Evolutionary conservation across 2,113 vertebrate species (phyloP).

Genomic region (Alligator sinensis): DNA sequence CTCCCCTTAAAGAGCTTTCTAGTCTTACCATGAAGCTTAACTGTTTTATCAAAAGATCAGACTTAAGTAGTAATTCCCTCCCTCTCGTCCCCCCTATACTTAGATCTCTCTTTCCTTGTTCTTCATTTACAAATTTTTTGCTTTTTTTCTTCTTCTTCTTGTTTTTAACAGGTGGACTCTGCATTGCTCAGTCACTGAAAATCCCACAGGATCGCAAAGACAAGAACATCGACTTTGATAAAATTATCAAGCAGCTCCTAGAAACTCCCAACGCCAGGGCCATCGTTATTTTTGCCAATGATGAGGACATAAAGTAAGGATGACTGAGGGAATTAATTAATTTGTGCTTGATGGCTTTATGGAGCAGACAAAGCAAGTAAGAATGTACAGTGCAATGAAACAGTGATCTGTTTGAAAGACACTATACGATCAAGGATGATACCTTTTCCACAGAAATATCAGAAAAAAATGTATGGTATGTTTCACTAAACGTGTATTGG

Average conservation of each 20-base stretch:
- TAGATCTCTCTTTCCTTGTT: background rate
- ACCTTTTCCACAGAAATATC: background rate
- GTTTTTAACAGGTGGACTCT: conserved; percentile 88
- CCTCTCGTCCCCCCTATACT: background rate
- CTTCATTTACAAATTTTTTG: background rate
- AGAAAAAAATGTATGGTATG: background rate
- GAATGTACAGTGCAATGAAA: background rate
- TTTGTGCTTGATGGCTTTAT: background rate
- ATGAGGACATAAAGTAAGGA: conserved; percentile 93
- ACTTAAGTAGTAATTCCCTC: accelerated
- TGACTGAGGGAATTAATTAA: background rate
- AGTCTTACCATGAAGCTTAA: background rate
- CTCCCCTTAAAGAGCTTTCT: background rate
- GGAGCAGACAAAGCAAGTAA: background rate
- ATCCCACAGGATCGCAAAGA: conserved; percentile 91
- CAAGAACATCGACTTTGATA: conserved; percentile 89
- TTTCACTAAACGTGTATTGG: background rate
- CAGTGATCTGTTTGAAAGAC: background rate
- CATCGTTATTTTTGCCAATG: conserved; percentile 91
- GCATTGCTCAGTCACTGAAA: conserved; percentile 96
- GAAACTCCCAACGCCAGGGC: conserved; percentile 91
- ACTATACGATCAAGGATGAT: accelerated
- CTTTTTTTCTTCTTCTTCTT: background rate
- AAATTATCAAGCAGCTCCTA: conserved; percentile 90
- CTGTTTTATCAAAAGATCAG: accelerated